phyloP scores from a whole-genome alignment of 2,113 vertebrate genomes.

The Notothenia coriiceps region DNA sequence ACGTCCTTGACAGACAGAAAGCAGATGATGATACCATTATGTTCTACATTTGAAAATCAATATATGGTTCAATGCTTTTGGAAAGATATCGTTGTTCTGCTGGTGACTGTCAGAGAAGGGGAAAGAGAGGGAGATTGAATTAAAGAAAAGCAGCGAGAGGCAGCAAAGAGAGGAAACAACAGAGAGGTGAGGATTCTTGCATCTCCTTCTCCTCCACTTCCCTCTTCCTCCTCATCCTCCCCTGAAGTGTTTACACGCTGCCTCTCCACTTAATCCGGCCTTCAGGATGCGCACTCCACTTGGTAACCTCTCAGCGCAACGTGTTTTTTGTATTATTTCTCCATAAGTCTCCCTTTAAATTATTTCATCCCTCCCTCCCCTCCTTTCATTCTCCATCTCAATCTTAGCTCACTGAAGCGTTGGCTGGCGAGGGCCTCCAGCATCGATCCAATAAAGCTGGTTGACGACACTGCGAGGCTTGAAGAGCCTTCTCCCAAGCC shows the following conservation, averaged over 20 bases:
- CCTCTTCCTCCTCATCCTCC: conserved; percentile 22
- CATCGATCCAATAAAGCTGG: conserved; percentile 80
- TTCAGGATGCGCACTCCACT: conserved; percentile 56
- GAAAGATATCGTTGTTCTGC: neutral
- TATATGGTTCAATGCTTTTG: neutral
- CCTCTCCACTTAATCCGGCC: conserved; percentile 65
- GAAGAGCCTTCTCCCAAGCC: conserved; percentile 55
- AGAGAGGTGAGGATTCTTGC: conserved; percentile 13
- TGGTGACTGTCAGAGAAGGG: neutral
- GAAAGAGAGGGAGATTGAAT: neutral
- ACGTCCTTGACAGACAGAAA: neutral
- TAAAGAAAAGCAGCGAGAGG: neutral
- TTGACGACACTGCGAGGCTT: conserved; percentile 46
- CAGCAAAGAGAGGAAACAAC: neutral
- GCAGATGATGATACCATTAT: neutral
- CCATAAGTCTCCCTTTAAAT: neutral
- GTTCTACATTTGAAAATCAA: conserved; percentile 1
- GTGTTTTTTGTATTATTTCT: conserved; percentile 18
- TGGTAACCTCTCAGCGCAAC: conserved; percentile 41
- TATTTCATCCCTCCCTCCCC: neutral
- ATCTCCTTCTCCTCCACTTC: conserved; percentile 16
- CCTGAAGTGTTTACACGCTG: conserved; percentile 55
- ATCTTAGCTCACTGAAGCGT: conserved; percentile 59
- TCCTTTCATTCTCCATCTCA: conserved; percentile 51
- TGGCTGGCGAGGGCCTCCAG: conserved; percentile 51